Evolutionary conservation across 2,797 vertebrate species (phyloP).

Genomic region (Chrysocyon brachyurus): DNA sequence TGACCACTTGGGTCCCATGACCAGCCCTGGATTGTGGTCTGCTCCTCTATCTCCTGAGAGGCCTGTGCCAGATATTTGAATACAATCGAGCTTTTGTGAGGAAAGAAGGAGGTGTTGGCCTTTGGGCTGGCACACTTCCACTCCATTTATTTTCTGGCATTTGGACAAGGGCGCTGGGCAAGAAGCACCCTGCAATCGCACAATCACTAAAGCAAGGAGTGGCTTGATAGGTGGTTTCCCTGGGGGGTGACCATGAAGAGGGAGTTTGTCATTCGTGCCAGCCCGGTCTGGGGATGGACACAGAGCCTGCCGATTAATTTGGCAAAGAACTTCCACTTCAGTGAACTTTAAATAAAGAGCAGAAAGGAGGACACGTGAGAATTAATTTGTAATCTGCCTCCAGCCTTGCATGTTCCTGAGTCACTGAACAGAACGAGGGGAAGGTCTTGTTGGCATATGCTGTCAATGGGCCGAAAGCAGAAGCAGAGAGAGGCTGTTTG

Average conservation of each 20-base stretch:
- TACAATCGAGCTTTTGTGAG: neutral
- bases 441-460: constrained; percentile 49
- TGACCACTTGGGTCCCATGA: neutral
- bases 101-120: neutral
- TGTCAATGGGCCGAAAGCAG: neutral
- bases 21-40: rapidly evolving
- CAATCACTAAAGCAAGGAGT: neutral
- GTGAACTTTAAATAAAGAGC: constrained; percentile 52
- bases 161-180: neutral
- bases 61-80: neutral
- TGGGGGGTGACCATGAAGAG: rapidly evolving
- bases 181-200: neutral
- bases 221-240: neutral
- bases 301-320: constrained; percentile 19
- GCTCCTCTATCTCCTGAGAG: neutral
- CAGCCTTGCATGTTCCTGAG: neutral
- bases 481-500: constrained; percentile 47
- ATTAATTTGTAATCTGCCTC: constrained; percentile 51
- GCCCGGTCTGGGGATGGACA: neutral
- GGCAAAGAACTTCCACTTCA: constrained; percentile 46
- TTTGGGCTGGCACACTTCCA: neutral
- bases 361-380: constrained; percentile 54
- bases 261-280: neutral
- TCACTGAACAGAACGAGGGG: neutral
- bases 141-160: neutral